Conservation (phyloP, 2,888 invertebrate species). For the Drosophila tanythrix region DNA sequence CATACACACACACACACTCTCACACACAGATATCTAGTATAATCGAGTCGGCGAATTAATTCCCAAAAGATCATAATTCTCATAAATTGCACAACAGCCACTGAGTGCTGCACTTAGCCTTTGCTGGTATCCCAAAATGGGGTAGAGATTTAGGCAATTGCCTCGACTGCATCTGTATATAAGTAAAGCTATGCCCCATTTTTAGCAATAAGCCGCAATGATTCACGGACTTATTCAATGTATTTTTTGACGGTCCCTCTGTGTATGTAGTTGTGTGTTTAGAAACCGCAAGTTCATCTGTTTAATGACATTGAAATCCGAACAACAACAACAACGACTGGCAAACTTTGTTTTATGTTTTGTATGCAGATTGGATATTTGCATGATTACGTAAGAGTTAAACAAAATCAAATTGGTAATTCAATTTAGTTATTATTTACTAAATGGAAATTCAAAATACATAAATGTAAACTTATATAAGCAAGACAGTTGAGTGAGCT, state of each 20-base stretch:
- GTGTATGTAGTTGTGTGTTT: slow-evolving; percentile 21
- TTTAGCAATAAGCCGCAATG: slow-evolving; percentile 36
- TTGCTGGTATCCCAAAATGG: slow-evolving; percentile 6
- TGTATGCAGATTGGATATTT: slow-evolving; percentile 1
- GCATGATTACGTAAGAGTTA: not conserved
- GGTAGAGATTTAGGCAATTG: not conserved
- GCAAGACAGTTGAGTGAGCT: not conserved
- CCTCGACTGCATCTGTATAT: slow-evolving; percentile 14
- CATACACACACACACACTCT: slow-evolving; percentile 4
- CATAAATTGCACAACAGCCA: slow-evolving; percentile 60
- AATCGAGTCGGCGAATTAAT: slow-evolving; percentile 28
- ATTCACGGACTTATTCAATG: slow-evolving; percentile 54
- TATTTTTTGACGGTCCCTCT: slow-evolving; percentile 21
- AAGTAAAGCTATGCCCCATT: not conserved
- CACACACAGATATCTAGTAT: slow-evolving; percentile 11
- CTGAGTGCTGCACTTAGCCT: slow-evolving; percentile 19
- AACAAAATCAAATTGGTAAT: not conserved
- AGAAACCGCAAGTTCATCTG: slow-evolving; percentile 4
- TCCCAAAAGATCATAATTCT: slow-evolving; percentile 60
- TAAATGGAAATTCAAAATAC: not conserved
- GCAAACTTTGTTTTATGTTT: not conserved
- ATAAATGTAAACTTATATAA: not conserved
- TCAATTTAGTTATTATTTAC: not conserved
- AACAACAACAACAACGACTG: not conserved
- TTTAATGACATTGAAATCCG: slow-evolving; percentile 9